phyloP scores from a whole-genome alignment of 2,888 invertebrate species.

The Aromia moschata region DNA sequence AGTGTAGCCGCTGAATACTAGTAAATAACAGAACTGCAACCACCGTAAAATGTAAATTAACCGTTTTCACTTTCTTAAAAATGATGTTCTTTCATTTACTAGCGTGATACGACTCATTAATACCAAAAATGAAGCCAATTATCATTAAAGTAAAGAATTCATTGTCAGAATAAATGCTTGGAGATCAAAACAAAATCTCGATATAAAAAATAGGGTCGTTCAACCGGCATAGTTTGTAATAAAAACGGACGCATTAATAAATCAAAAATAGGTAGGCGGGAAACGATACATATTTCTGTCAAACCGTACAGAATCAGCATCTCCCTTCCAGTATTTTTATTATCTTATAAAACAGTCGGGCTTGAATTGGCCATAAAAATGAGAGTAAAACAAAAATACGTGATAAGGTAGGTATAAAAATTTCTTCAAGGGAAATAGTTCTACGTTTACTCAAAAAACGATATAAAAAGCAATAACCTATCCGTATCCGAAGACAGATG shows the following conservation, averaged over 20 bases:
- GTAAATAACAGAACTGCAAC: no score
- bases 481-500: background rate
- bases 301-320: conserved; percentile 11
- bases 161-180: conserved; percentile 3
- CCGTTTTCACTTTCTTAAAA: background rate
- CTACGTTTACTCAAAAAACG: conserved; percentile 5
- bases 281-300: conserved; percentile 20
- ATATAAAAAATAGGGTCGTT: conserved; percentile 11
- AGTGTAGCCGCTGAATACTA: no score
- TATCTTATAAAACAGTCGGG: conserved; percentile 7
- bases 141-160: conserved; percentile 17
- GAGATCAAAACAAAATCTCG: background rate
- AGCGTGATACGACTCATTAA: conserved; percentile 23
- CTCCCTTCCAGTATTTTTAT: conserved; percentile 4
- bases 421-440: conserved; percentile 3
- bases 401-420: conserved; percentile 12
- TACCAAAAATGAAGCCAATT: conserved; percentile 15
- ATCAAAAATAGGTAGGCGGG: conserved; percentile 11
- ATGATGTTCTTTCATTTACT: conserved; percentile 4
- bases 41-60: no score
- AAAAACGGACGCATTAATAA: conserved; percentile 11
- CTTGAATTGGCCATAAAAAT: conserved; percentile 17
- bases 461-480: conserved; percentile 1
- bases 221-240: conserved; percentile 8
- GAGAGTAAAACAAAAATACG: conserved; percentile 10